phyloP scores from a whole-genome alignment of 2,888 invertebrate species.

The Andricus curvator region DNA sequence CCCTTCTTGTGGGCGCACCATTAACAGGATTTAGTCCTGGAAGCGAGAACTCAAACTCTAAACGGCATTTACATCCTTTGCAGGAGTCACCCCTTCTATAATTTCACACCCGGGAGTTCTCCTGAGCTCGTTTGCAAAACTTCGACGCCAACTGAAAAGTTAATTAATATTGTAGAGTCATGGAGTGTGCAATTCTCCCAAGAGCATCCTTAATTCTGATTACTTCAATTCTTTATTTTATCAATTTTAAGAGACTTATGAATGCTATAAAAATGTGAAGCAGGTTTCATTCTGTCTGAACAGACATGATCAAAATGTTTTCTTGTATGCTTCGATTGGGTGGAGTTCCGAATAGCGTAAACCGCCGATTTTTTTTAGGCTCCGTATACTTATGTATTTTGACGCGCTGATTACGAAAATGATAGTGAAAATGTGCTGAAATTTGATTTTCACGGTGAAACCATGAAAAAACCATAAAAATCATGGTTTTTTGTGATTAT shows the following conservation, averaged over 20 bases:
- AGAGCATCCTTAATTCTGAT: not conserved
- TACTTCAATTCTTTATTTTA: not conserved
- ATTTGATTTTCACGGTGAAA: no score
- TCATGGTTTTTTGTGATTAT: no score
- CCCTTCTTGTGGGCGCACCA: conserved; percentile 25
- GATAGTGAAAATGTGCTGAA: no score
- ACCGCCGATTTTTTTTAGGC: no score
- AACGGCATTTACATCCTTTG: conserved; percentile 34
- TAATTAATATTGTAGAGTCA: conserved; percentile 7
- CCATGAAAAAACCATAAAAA: no score
- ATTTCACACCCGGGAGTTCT: conserved; percentile 8
- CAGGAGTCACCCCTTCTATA: conserved; percentile 23
- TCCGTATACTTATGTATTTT: no score
- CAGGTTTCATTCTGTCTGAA: not conserved
- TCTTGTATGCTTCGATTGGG: no score
- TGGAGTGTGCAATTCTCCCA: not conserved
- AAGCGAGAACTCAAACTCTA: conserved; percentile 13
- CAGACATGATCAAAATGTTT: not conserved
- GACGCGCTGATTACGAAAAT: no score
- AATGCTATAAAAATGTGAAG: not conserved
- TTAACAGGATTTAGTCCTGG: conserved; percentile 29
- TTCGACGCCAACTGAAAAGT: not conserved
- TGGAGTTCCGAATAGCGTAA: no score
- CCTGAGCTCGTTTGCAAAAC: conserved; percentile 9
- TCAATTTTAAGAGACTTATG: not conserved